Percentiles rank a stretch among this genome's conserved stretches.
Evolutionary conservation across 1,140 invertebrate species (phyloP).

Genomic region (Pseudomyrmex flavicornis): DNA sequence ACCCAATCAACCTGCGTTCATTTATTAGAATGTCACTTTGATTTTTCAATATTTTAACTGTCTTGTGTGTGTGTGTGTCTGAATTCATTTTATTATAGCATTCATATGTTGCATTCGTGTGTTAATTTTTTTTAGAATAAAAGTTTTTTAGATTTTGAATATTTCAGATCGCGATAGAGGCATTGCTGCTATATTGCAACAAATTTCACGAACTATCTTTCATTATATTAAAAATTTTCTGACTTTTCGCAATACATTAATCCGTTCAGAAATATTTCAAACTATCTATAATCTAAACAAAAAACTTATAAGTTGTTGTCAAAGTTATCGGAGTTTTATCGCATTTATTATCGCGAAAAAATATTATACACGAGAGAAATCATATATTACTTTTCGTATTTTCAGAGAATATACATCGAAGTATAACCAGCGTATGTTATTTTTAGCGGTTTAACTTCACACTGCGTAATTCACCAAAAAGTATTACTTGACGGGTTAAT

Average conservation of each 20-base stretch:
- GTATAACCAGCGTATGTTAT: neutral
- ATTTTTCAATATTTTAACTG: slow-evolving; percentile 17
- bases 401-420: slow-evolving; percentile 14
- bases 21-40: slow-evolving; percentile 44
- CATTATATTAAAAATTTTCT: too few species aligned
- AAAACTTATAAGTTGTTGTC: too few species aligned
- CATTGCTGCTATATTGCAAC: too few species aligned
- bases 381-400: neutral
- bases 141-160: too few species aligned
- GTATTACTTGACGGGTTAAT: slow-evolving; percentile 24
- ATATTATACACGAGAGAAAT: neutral
- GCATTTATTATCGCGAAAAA: neutral
- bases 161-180: too few species aligned
- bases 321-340: too few species aligned
- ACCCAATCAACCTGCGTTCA: slow-evolving; percentile 12
- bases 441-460: slow-evolving; percentile 7
- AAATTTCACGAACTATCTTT: too few species aligned
- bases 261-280: too few species aligned
- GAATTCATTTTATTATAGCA: too few species aligned
- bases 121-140: neutral
- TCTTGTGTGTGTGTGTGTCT: neutral
- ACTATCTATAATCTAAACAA: too few species aligned
- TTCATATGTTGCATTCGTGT: neutral
- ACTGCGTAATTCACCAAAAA: slow-evolving; percentile 36
- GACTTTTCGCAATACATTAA: too few species aligned